Base-by-base conservation (phyloP, 2,113 vertebrate species). In the Merops nubicus region DNA sequence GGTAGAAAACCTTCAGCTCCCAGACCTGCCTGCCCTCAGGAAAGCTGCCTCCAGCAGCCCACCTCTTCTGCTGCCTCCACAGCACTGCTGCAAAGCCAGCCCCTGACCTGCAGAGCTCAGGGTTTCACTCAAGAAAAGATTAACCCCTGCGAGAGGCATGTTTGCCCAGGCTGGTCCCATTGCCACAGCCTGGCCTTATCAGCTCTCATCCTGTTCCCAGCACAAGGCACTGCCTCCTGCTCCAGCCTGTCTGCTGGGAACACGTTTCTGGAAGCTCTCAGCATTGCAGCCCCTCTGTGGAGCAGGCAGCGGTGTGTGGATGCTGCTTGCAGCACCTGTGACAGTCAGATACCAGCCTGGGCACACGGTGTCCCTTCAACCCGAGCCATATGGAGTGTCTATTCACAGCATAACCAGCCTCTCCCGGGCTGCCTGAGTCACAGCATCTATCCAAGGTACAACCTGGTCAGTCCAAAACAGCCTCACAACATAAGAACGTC, bases 111-210 rank as follows among this genome's bases (percentile, higher is more conserved):
- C 42, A 47, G 54, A 94, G 54, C 76, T 74, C 47, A 12, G 63
- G 5, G 7, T 76, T 82, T 62, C 65, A 20, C 34, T 2, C 0
- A 19, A 51, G 38, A 53, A 80, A 85, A 95, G 16, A 94, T 83
- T 56, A 77, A 88, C 64, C 64, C 53, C 40, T 1, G 1, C 60
- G 75, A 86, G 31, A 31, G 51, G 34, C 15, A 19, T 53, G 38
- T 93, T 89, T 91, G 68, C 54, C 92, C 53, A 43, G 84, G 26
- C 38, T 67, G 69, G 43, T 43, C 77, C 91, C 43, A 31, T 31
- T 78, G 88, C 73, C 64, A 17, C 68, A 60, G 42, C 3, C 1
- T 47, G 82, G 74, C 82, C 70, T 74, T 93, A 78, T 79, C 78
- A 23, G 42, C 33, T 34, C 51, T 21, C 1, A 0, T 40, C 25